Evolutionary conservation across 2,113 vertebrate species (phyloP).

Genomic region (Psittacara wagleri): DNA sequence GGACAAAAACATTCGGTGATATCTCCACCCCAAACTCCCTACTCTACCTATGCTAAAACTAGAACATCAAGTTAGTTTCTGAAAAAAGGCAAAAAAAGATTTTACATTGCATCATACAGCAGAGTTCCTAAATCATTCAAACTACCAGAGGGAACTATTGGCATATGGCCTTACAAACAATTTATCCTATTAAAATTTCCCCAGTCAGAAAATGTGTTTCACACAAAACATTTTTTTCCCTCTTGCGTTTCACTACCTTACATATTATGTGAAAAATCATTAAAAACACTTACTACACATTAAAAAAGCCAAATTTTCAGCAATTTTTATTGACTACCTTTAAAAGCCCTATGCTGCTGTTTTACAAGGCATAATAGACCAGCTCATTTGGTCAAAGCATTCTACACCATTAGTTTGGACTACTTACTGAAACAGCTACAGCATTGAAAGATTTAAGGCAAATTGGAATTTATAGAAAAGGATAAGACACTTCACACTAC

Average conservation of each 20-base stretch:
- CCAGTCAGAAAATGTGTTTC: constrained; percentile 86
- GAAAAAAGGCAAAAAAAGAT: constrained; percentile 86
- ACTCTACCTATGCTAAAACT: constrained; percentile 81
- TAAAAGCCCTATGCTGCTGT: constrained; percentile 89
- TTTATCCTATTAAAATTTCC: constrained; percentile 87
- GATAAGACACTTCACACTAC: constrained; percentile 88
- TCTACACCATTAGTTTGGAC: constrained; percentile 84
- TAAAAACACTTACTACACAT: constrained; percentile 88
- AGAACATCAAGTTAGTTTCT: constrained; percentile 84
- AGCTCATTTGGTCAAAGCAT: constrained; percentile 84
- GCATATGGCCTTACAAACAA: constrained; percentile 87
- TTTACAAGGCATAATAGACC: constrained; percentile 89
- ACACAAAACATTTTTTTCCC: constrained; percentile 83
- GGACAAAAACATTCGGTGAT: constrained; percentile 82
- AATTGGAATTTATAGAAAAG: constrained; percentile 88
- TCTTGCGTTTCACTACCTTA: constrained; percentile 84
- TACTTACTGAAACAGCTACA: constrained; percentile 89
- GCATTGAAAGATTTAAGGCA: constrained; percentile 96
- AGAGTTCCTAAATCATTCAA: constrained; percentile 86
- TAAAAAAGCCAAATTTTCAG: constrained; percentile 88
- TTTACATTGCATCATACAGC: constrained; percentile 90
- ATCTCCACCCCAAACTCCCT: constrained; percentile 74
- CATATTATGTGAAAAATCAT: constrained; percentile 84
- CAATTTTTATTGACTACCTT: constrained; percentile 88
- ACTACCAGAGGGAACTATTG: constrained; percentile 85